These are phyloP conservation scores for Zaprionus africanus DNA, from an alignment of 1,140 invertebrate genomes.

Conservation along the genomic window DNA sequence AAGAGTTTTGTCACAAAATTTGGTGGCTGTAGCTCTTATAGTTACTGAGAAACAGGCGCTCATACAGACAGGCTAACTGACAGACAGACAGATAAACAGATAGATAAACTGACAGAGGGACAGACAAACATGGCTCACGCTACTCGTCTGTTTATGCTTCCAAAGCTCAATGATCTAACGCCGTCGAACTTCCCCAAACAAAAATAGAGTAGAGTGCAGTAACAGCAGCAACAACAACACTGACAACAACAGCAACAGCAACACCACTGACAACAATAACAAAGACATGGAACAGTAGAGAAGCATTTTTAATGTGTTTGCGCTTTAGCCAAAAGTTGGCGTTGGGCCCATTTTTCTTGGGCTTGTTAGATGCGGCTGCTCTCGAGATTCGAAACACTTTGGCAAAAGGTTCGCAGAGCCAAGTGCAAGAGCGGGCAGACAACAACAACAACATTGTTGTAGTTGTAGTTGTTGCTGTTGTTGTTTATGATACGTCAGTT, in stretches of 20 bases:
- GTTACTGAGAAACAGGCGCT: too few relatives aligned
- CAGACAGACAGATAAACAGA: too few relatives aligned
- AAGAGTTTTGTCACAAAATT: too few relatives aligned
- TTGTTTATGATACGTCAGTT: conserved; percentile 80
- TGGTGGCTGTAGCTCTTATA: too few relatives aligned
- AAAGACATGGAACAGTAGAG: conserved; percentile 46
- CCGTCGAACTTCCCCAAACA: background rate
- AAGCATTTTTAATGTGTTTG: conserved; percentile 80
- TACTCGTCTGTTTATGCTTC: too few relatives aligned
- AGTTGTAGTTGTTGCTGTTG: conserved; percentile 52
- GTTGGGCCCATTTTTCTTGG: conserved; percentile 83
- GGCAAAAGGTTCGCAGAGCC: conserved; percentile 68
- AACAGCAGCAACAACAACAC: conserved; percentile 9
- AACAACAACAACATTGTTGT: conserved; percentile 5
- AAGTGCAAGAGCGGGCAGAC: conserved; percentile 67
- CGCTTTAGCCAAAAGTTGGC: conserved; percentile 80
- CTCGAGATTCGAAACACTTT: conserved; percentile 63
- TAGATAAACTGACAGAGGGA: too few relatives aligned
- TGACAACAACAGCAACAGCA: conserved; percentile 14
- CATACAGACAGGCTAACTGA: too few relatives aligned
- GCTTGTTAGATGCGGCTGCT: conserved; percentile 72
- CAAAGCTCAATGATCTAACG: background rate
- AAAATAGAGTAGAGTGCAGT: conserved; percentile 11
- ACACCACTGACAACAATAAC: conserved; percentile 26
- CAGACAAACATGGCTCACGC: too few relatives aligned